Percentiles rank a stretch among this genome's conserved stretches.
Evolutionary conservation across 2,888 invertebrate species (phyloP).

Genomic region (Macaria notata): DNA sequence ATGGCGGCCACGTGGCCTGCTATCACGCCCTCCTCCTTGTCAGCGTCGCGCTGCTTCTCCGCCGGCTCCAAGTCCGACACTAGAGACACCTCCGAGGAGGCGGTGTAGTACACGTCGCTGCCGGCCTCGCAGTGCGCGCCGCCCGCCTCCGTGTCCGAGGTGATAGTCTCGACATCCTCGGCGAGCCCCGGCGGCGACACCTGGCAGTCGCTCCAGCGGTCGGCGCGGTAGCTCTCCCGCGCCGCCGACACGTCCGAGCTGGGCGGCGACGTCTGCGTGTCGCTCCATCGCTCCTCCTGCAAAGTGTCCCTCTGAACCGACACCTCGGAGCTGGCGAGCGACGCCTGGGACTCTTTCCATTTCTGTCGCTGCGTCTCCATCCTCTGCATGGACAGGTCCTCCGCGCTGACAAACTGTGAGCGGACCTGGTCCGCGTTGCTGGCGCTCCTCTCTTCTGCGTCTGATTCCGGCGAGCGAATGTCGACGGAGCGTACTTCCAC

Average conservation of each 20-base stretch:
- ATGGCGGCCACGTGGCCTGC: conserved; percentile 79
- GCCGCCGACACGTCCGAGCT: conserved; percentile 22
- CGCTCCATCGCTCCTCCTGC: conserved; percentile 46
- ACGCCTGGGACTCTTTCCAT: conserved; percentile 34
- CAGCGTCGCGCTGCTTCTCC: conserved; percentile 43
- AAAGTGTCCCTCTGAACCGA: conserved; percentile 43
- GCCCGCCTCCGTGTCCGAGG: conserved; percentile 47
- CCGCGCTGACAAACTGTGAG: conserved; percentile 45
- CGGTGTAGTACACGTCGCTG: conserved; percentile 72
- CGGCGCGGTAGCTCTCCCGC: conserved; percentile 18
- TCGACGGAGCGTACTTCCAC: conserved; percentile 8
- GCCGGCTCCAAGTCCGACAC: conserved; percentile 59
- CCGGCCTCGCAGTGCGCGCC: conserved; percentile 46
- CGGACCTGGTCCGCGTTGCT: conserved; percentile 31
- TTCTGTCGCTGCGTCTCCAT: conserved; percentile 26
- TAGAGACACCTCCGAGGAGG: conserved; percentile 69
- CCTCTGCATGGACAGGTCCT: conserved; percentile 43
- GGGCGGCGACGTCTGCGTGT: conserved; percentile 27
- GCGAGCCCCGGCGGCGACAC: conserved; percentile 45
- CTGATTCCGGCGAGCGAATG: conserved; percentile 4
- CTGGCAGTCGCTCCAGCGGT: conserved; percentile 50
- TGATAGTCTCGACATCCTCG: conserved; percentile 39
- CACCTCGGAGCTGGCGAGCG: conserved; percentile 50
- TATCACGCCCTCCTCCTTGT: conserved; percentile 53
- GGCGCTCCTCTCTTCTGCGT: neutral